Percentiles rank a stretch among this genome's conserved stretches.
These are phyloP conservation scores for Cheilosia soror DNA, from an alignment of 2,888 invertebrate species.

Conservation along the genomic window DNA sequence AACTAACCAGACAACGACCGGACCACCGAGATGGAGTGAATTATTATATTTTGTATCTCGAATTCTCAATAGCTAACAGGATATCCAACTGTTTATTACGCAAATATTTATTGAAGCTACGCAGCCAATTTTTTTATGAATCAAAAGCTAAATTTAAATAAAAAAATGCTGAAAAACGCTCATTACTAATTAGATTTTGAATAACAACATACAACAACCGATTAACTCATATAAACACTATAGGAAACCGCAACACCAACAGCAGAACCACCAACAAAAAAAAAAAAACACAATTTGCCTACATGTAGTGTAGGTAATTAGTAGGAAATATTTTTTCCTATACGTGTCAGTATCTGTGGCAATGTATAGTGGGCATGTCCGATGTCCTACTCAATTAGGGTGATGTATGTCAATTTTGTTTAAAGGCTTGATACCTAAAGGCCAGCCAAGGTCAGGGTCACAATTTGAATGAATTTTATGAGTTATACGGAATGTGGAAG, in stretches of 20 bases:
- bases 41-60: slow-evolving; percentile 28
- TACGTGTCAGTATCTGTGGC: too few relatives aligned
- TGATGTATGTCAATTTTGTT: too few relatives aligned
- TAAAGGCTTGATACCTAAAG: too few relatives aligned
- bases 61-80: slow-evolving; percentile 58
- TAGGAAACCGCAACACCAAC: neutral
- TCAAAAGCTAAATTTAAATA: slow-evolving; percentile 42
- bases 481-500: too few relatives aligned
- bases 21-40: neutral
- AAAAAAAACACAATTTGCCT: too few relatives aligned
- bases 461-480: too few relatives aligned
- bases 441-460: too few relatives aligned
- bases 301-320: too few relatives aligned
- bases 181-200: slow-evolving; percentile 23
- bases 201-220: slow-evolving; percentile 32
- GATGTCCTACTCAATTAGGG: too few relatives aligned
- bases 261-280: neutral
- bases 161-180: slow-evolving; percentile 1
- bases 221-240: slow-evolving; percentile 23
- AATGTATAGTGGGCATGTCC: too few relatives aligned
- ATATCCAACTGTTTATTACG: slow-evolving; percentile 52
- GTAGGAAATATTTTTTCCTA: too few relatives aligned
- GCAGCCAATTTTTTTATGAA: slow-evolving; percentile 44
- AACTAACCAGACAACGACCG: slow-evolving; percentile 21
- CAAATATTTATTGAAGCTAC: slow-evolving; percentile 6